Evolutionary conservation across 2,797 vertebrate species (phyloP), one percentile per base, ranked within the genome.

Genomic region (Acanthopagrus latus): DNA sequence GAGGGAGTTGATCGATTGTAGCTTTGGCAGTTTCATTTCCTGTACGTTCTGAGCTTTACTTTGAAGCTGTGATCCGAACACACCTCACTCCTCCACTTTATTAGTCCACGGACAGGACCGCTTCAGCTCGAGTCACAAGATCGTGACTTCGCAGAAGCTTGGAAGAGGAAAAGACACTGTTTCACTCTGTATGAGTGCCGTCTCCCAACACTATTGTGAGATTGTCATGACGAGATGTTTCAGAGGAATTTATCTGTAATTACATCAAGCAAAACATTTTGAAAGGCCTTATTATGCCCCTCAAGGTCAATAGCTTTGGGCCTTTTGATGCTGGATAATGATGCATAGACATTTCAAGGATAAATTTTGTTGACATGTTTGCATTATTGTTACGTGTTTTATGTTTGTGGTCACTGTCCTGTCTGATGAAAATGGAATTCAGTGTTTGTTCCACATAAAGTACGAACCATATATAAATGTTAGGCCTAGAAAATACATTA

Each of bases 311-410:
- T 27, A 29, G 29, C 57, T 74, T 64, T 59, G 55, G 46, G 60
- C 46, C 13, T 7, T 74, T 71, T 20, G 33, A 83, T 89, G 87
- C 88, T 92, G 89, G 78, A 89, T 84, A 43, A 69, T 57, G 59
- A 77, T 84, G 64, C 76, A 70, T 63, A 16, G 23, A 71, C 56
- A 67, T 81, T 82, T 84, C 41, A 71, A 68, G 13, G 51, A 41
- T 71, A 25, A 69, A 41, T 43, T 72, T 65, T 58, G 18, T 47
- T 69, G 18, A 76, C 18, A 41, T 58, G 57, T 82, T 78, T 63
- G 60, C 13, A 17, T 76, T 75, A 69, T 63, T 81, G 54, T 55
- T 38, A 54, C 12, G 18, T 80, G 20, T 73, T 25, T 77, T 76
- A 64, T 81, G 23, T 79, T 83, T 81, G 71, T 71, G 20, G 25